Evolutionary conservation across 2,888 invertebrate genomes (phyloP).

Genomic region (Scaptomyza flava): DNA sequence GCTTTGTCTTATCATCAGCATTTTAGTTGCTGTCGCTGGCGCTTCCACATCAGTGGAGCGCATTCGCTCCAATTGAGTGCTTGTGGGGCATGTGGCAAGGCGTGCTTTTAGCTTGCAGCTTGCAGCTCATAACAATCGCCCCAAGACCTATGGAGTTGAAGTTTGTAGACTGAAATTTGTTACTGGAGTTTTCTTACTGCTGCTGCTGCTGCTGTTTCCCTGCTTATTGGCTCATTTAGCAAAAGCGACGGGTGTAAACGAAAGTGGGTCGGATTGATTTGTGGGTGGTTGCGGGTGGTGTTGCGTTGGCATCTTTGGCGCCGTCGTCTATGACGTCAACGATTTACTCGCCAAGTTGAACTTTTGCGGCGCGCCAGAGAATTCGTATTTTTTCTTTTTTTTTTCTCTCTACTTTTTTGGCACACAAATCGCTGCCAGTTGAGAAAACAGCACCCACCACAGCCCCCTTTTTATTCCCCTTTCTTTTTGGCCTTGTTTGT

Average conservation of each 20-base stretch:
- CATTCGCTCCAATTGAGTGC: slow-evolving; percentile 17
- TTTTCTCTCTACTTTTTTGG: slow-evolving; percentile 7
- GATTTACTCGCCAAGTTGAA: slow-evolving; percentile 58
- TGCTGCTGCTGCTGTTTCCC: slow-evolving; percentile 14
- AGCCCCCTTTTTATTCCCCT: not conserved
- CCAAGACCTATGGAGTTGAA: slow-evolving; percentile 19
- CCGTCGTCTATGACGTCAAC: slow-evolving; percentile 52
- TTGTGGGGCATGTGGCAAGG: slow-evolving; percentile 9
- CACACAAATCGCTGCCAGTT: slow-evolving; percentile 42
- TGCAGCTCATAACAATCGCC: slow-evolving; percentile 50
- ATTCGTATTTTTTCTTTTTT: slow-evolving; percentile 35
- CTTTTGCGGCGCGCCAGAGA: slow-evolving; percentile 43
- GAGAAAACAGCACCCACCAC: slow-evolving; percentile 3
- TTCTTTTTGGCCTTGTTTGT: not conserved
- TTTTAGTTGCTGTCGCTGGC: slow-evolving; percentile 42
- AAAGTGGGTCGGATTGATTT: not conserved
- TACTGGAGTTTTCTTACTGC: slow-evolving; percentile 13
- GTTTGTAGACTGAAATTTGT: slow-evolving; percentile 21
- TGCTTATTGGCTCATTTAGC: slow-evolving; percentile 61
- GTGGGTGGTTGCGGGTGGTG: not conserved
- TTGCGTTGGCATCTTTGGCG: slow-evolving; percentile 22
- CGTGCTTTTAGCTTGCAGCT: slow-evolving; percentile 11
- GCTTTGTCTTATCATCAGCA: slow-evolving; percentile 42
- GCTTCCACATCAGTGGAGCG: slow-evolving; percentile 50
- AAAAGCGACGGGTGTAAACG: slow-evolving; percentile 22